phyloP scores from a whole-genome alignment of 1,140 invertebrate genomes.

The Drosophila chauvacae region DNA sequence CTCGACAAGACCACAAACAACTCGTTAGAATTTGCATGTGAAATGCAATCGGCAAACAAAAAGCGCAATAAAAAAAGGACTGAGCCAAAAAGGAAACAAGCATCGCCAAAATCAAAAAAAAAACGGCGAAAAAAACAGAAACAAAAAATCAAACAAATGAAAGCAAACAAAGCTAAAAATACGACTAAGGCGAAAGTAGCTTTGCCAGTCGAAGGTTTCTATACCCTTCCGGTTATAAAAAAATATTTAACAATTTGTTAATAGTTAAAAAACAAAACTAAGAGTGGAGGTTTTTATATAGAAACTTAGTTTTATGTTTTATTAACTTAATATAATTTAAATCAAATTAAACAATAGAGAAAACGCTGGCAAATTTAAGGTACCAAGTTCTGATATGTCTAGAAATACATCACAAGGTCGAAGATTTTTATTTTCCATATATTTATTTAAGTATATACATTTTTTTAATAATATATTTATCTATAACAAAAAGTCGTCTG shows the following conservation, averaged over 20 bases:
- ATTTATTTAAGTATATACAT: background rate
- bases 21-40: constrained; percentile 79
- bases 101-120: constrained; percentile 7
- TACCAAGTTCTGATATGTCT: background rate
- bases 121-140: constrained; percentile 9
- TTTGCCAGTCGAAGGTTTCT: background rate
- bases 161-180: constrained; percentile 9
- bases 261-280: background rate
- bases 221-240: background rate
- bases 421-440: background rate
- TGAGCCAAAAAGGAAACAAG: constrained; percentile 10
- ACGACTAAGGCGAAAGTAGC: no score
- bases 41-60: constrained; percentile 69
- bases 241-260: background rate
- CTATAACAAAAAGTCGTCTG: background rate
- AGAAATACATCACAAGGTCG: no score
- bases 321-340: background rate
- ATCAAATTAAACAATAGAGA: background rate
- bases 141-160: constrained; percentile 12
- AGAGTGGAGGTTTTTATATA: background rate
- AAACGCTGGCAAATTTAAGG: background rate
- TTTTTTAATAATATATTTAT: background rate
- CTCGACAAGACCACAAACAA: constrained; percentile 70
- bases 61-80: constrained; percentile 6
- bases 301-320: background rate